Conservation (phyloP, 2,797 vertebrate genomes). For the Muraenolepis orangiensis region DNA sequence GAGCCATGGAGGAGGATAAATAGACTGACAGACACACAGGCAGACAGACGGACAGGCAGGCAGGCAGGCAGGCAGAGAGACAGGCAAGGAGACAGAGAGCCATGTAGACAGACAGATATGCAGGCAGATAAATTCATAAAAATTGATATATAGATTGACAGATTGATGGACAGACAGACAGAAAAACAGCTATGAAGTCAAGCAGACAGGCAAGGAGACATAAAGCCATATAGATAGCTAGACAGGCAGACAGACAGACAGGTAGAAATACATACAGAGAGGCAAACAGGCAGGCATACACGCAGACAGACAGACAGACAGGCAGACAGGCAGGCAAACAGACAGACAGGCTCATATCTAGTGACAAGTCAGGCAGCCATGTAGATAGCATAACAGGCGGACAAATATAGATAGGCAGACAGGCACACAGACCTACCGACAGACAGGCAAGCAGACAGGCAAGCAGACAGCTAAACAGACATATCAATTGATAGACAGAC, state of each 20-base stretch:
- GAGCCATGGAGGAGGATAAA: slow-evolving; percentile 15
- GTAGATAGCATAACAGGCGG: too few relatives aligned
- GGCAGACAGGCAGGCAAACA: slow-evolving; percentile 8
- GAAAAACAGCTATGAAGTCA: slow-evolving; percentile 2
- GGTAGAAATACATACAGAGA: slow-evolving; percentile 14
- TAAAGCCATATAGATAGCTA: slow-evolving; percentile 8
- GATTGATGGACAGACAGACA: slow-evolving; percentile 13
- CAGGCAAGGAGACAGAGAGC: background rate
- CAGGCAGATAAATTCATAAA: background rate
- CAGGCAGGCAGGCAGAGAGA: slow-evolving; percentile 28
- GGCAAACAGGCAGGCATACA: slow-evolving; percentile 7
- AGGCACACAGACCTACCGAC: background rate
- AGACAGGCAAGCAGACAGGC: slow-evolving; percentile 6
- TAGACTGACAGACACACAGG: background rate
- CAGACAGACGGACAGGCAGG: background rate
- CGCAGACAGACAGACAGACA: background rate
- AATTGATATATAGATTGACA: background rate
- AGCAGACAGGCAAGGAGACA: background rate
- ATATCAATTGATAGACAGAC: background rate
- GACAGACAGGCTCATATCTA: too few relatives aligned
- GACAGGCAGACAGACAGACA: background rate
- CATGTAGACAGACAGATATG: background rate
- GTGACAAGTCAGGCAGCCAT: background rate
- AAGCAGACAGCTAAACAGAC: background rate
- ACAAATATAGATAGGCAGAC: slow-evolving; percentile 26